These are phyloP conservation scores for Mesembrinibis cayennensis DNA, from an alignment of 2,113 vertebrate species.

Conservation along the genomic window DNA sequence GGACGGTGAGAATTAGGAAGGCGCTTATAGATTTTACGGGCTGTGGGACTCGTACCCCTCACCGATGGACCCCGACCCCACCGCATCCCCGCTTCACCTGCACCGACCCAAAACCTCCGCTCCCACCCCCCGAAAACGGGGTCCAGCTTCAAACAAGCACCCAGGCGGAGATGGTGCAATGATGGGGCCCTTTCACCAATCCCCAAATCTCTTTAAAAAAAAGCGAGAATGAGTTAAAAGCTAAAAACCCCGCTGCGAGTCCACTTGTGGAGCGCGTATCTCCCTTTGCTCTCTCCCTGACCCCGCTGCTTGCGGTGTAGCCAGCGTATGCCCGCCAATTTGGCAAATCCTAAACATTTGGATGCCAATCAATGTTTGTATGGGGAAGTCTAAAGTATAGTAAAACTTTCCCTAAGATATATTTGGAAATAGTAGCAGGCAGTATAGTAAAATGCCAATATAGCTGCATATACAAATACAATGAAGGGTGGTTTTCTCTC, in stretches of 20 bases:
- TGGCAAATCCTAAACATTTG: slow-evolving; percentile 76
- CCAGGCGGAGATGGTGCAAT: accelerated
- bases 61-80: accelerated
- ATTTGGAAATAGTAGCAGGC: slow-evolving; percentile 48
- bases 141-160: background rate
- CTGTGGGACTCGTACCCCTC: background rate
- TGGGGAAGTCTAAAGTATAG: slow-evolving; percentile 69
- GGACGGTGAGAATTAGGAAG: background rate
- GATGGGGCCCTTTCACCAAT: background rate
- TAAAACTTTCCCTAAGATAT: slow-evolving; percentile 61
- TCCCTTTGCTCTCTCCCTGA: slow-evolving; percentile 73
- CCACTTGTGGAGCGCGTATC: slow-evolving; percentile 60
- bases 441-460: slow-evolving; percentile 38
- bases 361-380: slow-evolving; percentile 77
- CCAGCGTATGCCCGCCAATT: slow-evolving; percentile 72
- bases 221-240: background rate
- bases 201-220: background rate
- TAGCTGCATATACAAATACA: slow-evolving; percentile 9
- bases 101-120: background rate
- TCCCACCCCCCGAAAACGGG: background rate
- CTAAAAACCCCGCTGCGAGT: background rate
- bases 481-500: background rate
- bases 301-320: slow-evolving; percentile 69
- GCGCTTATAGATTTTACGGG: background rate
- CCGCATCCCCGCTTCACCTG: background rate